phyloP scores from a whole-genome alignment of 2,797 vertebrate genomes.

The Falco cherrug region DNA sequence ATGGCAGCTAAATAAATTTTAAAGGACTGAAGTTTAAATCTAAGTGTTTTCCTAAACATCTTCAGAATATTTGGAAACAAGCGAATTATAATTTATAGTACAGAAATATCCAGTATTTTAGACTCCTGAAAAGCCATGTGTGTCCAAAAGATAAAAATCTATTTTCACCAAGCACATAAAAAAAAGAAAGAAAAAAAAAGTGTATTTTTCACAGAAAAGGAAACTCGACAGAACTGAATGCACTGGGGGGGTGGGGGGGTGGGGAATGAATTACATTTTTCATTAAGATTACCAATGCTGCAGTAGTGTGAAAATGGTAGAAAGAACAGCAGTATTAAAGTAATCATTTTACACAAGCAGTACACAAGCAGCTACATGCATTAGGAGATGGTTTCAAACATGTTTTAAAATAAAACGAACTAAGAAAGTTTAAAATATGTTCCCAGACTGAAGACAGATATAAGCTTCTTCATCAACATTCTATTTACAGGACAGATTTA shows the following conservation, averaged over 20 bases:
- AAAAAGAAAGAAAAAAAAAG: too few relatives aligned
- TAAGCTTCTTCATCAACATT: background rate
- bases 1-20: background rate
- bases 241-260: too few relatives aligned
- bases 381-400: background rate
- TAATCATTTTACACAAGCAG: background rate
- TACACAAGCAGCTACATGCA: background rate
- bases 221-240: background rate
- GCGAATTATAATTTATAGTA: background rate
- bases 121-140: background rate
- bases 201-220: background rate
- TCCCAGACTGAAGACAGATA: background rate
- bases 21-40: background rate
- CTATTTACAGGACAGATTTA: background rate
- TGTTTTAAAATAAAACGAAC: background rate
- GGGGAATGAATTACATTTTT: background rate
- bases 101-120: background rate
- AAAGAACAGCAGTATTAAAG: background rate
- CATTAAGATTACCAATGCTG: background rate
- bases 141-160: background rate
- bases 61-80: background rate
- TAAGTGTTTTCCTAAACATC: background rate
- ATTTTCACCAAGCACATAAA: background rate
- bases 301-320: background rate
- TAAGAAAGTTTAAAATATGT: background rate